Base-by-base conservation (phyloP, 2,888 invertebrate species). In the Steromphala cineraria region DNA sequence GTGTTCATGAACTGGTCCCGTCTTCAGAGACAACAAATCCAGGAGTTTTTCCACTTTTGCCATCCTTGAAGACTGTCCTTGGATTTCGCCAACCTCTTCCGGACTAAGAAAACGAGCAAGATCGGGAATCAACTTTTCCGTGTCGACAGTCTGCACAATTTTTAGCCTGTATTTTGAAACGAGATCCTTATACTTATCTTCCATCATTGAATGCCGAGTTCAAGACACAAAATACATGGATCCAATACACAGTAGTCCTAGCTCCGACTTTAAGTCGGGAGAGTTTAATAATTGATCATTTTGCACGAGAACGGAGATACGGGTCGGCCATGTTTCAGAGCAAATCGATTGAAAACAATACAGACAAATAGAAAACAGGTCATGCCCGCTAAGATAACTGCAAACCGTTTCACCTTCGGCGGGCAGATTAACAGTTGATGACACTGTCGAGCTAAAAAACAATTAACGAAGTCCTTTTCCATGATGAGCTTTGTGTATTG, bases 1-100 rank as follows among this genome's bases (percentile, higher is more conserved):
- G 56, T 84, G 85, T 76, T 89, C 86, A 81, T 89, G 89, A 3
- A 89, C 90, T 75, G 83, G 80, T 79, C 84, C 88, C 19, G 88
- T 87, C 75, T 91, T 91, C 55, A 83, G 79, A 62, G 87, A 86
- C 19, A 91, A 82, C 28, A 90, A 84, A 76, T 89, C 89, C 19
- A 91, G 81, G 71, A 91, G 83, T 81, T 88, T 90, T 53, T 90
- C 90, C 75, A 90, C 89, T 81, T 89, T 88, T 46, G 82, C 87
- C 24, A 83, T 74, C 40, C 87, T 88, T 19, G 86, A 85, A n/a
- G 87, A 80, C 80, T 87, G 87, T 71, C 86, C 83, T 79, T 89
- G 87, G 80, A 91, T 89, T 80, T 86, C 86, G 31, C 85, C 84
- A 67, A 90, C 85, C 83, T 90, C 90, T 15, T 85, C 84, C 56